These are phyloP conservation scores for Planococcus citri DNA, from an alignment of 1,140 invertebrate species.

Conservation along the genomic window DNA sequence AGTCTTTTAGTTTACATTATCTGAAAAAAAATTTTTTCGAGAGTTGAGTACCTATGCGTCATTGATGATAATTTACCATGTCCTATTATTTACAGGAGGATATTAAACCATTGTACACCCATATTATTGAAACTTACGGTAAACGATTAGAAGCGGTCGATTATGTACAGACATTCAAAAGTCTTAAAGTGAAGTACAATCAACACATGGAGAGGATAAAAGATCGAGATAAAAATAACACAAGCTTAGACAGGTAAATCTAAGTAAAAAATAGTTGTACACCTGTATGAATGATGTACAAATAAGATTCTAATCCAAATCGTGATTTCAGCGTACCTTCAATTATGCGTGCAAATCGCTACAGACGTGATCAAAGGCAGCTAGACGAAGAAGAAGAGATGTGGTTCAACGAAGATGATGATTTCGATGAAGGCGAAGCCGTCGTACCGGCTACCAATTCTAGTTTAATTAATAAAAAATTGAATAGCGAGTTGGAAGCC, in stretches of 20 bases:
- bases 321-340: conserved; percentile 45
- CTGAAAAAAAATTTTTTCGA: neutral
- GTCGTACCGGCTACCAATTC: conserved; percentile 40
- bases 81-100: conserved; percentile 66
- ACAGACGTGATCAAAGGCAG: conserved; percentile 77
- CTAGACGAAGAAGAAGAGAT: conserved; percentile 96
- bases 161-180: conserved; percentile 95
- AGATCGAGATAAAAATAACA: conserved; percentile 54
- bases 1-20: too few relatives aligned
- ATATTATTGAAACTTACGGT: conserved; percentile 90
- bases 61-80: conserved; percentile 3
- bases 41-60: neutral
- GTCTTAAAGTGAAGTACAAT: conserved; percentile 79
- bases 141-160: conserved; percentile 84
- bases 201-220: conserved; percentile 86
- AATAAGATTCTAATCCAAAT: neutral
- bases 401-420: conserved; percentile 97
- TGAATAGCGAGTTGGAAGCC: conserved; percentile 48
- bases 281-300: neutral
- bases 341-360: conserved; percentile 45
- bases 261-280: too few relatives aligned
- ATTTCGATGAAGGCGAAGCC: conserved; percentile 74
- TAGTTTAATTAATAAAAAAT: conserved; percentile 34
- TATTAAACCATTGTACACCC: conserved; percentile 84
- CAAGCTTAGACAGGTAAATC: conserved; percentile 45